These are phyloP conservation scores for Agonum fuliginosum DNA, from an alignment of 2,888 invertebrate genomes.

Conservation along the genomic window DNA sequence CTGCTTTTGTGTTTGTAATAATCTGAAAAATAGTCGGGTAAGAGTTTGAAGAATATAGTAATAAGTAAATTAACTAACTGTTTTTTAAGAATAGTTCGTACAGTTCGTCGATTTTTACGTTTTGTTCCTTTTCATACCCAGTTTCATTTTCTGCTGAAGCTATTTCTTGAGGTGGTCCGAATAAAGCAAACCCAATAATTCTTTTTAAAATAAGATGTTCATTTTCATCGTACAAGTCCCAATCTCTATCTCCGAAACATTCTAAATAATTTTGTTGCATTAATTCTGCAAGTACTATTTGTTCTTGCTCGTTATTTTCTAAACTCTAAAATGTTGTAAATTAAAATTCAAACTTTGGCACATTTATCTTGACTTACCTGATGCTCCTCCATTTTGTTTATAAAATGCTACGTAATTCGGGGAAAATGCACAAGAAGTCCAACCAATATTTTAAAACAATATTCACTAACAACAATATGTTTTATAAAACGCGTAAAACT, in stretches of 20 bases:
- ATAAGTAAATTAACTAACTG: constrained; percentile 14
- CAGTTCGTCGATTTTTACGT: not conserved
- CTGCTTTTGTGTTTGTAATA: not conserved
- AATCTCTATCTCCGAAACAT: constrained; percentile 51
- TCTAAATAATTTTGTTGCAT: constrained; percentile 45
- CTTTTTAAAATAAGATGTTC: constrained; percentile 33
- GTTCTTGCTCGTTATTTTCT: not conserved
- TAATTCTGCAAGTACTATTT: constrained; percentile 18
- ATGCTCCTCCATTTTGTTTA: no score
- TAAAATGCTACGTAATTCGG: no score
- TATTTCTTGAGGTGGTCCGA: constrained; percentile 8
- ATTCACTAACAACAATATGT: no score
- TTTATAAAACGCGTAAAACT: no score
- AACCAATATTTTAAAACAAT: no score
- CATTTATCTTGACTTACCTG: no score
- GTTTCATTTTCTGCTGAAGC: not conserved
- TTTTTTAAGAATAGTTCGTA: constrained; percentile 16
- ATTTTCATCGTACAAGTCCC: constrained; percentile 31
- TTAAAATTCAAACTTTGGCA: no score
- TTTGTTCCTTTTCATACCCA: constrained; percentile 1
- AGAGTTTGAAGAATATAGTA: not conserved
- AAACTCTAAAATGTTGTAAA: not conserved
- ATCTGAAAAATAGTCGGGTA: not conserved
- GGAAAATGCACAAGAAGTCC: no score
- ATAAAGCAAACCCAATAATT: constrained; percentile 46